phyloP scores from a whole-genome alignment of 2,797 vertebrate genomes.

The Rhabdophis nuchalis region DNA sequence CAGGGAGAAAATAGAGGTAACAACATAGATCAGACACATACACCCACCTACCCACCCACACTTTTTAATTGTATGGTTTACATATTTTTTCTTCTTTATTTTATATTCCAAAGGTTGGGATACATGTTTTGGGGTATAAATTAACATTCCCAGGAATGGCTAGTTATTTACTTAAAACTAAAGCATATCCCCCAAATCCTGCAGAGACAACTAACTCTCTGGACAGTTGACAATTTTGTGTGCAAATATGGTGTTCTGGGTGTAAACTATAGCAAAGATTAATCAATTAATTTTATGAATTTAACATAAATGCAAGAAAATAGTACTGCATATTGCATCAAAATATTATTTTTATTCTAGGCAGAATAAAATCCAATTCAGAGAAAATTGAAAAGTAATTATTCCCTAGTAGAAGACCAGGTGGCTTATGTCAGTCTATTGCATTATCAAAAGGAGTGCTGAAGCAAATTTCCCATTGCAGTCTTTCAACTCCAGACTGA shows the following conservation, averaged over 20 bases:
- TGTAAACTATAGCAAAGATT: neutral
- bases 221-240: neutral
- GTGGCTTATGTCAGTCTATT: neutral
- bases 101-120: neutral
- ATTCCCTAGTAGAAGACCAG: neutral
- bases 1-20: neutral
- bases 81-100: neutral
- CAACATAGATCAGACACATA: neutral
- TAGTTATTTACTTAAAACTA: neutral
- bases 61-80: neutral
- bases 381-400: constrained; percentile 27
- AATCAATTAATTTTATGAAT: neutral
- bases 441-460: constrained; percentile 6
- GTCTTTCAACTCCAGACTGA: constrained; percentile 20
- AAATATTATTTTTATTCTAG: neutral
- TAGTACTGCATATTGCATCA: neutral
- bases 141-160: neutral
- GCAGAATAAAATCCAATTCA: neutral
- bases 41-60: too few species aligned
- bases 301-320: neutral
- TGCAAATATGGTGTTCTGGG: neutral
- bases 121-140: neutral
- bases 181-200: neutral
- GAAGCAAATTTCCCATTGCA: neutral
- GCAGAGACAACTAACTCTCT: neutral